phyloP scores from a whole-genome alignment of 1,140 invertebrate genomes.

The Drosophila melanica region DNA sequence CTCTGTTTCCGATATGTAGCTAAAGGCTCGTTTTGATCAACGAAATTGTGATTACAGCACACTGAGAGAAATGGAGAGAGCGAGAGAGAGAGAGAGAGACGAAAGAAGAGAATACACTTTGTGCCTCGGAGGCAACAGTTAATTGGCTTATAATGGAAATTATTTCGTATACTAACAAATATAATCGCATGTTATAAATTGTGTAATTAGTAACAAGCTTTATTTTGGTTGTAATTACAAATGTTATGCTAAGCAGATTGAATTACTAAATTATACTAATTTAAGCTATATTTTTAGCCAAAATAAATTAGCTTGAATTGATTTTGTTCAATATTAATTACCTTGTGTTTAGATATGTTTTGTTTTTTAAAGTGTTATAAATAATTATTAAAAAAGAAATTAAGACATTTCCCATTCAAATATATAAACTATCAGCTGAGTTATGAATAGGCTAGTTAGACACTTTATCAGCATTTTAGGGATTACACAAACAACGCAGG shows the following conservation, averaged over 20 bases:
- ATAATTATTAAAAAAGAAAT: background rate
- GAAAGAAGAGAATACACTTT: conserved; percentile 16
- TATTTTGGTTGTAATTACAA: conserved; percentile 18
- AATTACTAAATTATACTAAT: too few species aligned
- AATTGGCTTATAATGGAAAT: conserved; percentile 75
- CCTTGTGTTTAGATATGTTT: too few species aligned
- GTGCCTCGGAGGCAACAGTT: conserved; percentile 35
- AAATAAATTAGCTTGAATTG: background rate
- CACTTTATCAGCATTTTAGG: conserved; percentile 7
- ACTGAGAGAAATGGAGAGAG: background rate
- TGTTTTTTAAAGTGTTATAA: too few species aligned
- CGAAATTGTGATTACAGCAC: conserved; percentile 61
- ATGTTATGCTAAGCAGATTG: conserved; percentile 8
- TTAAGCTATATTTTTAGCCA: background rate
- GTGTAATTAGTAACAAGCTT: conserved; percentile 20
- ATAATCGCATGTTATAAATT: conserved; percentile 24
- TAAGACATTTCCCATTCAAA: background rate
- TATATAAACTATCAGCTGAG: background rate
- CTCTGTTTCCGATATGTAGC: conserved; percentile 46
- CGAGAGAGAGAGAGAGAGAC: background rate
- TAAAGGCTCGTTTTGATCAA: conserved; percentile 54
- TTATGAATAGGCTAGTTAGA: background rate
- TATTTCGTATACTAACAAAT: conserved; percentile 19
- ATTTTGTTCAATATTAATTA: too few species aligned
- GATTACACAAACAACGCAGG: conserved; percentile 4